phyloP scores from a whole-genome alignment of 2,113 vertebrate species.

The Taurulus bubalis region DNA sequence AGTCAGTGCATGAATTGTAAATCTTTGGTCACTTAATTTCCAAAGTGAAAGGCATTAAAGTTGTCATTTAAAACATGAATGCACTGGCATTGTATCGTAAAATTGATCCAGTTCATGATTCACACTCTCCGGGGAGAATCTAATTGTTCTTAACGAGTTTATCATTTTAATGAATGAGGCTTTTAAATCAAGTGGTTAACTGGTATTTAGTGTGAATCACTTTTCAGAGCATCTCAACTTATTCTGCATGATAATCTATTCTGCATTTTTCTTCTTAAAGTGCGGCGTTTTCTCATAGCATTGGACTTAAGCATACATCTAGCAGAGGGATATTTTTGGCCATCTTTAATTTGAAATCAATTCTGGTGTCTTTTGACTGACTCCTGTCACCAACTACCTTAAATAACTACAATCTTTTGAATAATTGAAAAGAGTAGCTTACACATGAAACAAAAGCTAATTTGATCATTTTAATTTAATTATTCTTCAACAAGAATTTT shows the following conservation, averaged over 20 bases:
- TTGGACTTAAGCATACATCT: background rate
- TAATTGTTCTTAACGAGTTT: constrained; percentile 29
- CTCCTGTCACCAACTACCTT: constrained; percentile 42
- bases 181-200: constrained; percentile 34
- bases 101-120: constrained; percentile 6
- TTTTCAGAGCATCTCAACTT: constrained; percentile 34
- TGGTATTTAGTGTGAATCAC: constrained; percentile 11
- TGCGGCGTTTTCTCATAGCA: background rate
- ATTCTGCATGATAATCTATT: constrained; percentile 26
- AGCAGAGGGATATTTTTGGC: background rate
- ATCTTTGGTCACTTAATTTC: constrained; percentile 29
- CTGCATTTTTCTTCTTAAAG: constrained; percentile 7
- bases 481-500: constrained; percentile 53
- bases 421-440: constrained; percentile 66
- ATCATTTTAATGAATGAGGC: constrained; percentile 8
- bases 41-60: background rate
- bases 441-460: constrained; percentile 56
- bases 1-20: constrained; percentile 24
- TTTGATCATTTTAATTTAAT: constrained; percentile 73
- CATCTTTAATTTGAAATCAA: background rate
- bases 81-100: background rate
- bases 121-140: background rate
- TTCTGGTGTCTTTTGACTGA: constrained; percentile 11
- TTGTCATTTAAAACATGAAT: constrained; percentile 9
- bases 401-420: constrained; percentile 64